Percentiles rank a stretch among this genome's conserved stretches.
phyloP scores from a whole-genome alignment of 2,888 invertebrate species.

The Myopa tessellatipennis region DNA sequence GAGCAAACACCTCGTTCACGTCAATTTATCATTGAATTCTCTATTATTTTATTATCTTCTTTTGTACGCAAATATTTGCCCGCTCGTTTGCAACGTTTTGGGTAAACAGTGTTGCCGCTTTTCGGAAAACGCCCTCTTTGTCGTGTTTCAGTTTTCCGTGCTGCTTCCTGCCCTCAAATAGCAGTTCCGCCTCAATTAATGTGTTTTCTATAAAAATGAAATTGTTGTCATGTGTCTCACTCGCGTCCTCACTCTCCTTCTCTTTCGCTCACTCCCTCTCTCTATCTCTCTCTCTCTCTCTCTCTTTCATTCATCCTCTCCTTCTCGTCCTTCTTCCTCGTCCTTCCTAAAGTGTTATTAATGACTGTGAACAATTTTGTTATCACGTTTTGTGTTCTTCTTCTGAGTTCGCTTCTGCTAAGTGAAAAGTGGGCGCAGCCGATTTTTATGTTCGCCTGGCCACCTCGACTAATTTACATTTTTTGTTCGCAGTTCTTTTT shows the following conservation, averaged over 20 bases:
- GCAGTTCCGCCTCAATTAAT: constrained; percentile 23
- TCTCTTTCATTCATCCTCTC: not conserved
- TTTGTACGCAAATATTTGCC: constrained; percentile 21
- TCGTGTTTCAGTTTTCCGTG: not conserved
- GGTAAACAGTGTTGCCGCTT: constrained; percentile 24
- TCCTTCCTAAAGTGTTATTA: constrained; percentile 20
- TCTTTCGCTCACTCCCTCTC: not conserved
- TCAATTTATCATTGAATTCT: not conserved
- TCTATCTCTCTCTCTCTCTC: not conserved
- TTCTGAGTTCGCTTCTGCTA: constrained; percentile 2
- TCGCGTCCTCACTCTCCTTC: not conserved
- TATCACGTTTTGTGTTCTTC: constrained; percentile 9
- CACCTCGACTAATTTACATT: constrained; percentile 37
- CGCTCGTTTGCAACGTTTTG: not conserved
- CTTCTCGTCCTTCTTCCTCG: not conserved
- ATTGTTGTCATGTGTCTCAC: not conserved
- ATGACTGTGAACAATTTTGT: constrained; percentile 28
- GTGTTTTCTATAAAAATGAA: not conserved
- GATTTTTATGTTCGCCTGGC: constrained; percentile 2
- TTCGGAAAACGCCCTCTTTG: constrained; percentile 8
- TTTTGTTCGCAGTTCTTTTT: constrained; percentile 17
- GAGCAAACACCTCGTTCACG: not conserved
- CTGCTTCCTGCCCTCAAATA: not conserved
- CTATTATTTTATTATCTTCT: constrained; percentile 11
- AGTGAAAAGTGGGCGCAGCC: constrained; percentile 18